These are phyloP conservation scores for Chromis chromis DNA, from an alignment of 2,797 vertebrate genomes.

Conservation along the genomic window DNA sequence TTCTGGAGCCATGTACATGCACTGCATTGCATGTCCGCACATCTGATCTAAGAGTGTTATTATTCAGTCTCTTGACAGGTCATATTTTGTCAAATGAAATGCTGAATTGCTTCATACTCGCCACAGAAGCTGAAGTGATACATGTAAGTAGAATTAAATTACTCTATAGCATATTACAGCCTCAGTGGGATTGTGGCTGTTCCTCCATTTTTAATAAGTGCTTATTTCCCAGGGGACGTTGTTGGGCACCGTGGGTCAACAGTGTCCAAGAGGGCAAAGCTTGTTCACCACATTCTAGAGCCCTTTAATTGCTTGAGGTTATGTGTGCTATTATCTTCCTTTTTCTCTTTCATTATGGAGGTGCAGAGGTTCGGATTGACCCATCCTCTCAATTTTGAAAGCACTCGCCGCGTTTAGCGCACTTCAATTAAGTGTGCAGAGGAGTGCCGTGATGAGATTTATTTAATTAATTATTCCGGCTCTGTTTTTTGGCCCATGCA, in stretches of 20 bases:
- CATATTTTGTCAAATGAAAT: slow-evolving; percentile 87
- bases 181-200: slow-evolving; percentile 82
- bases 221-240: slow-evolving; percentile 84
- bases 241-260: slow-evolving; percentile 85
- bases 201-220: slow-evolving; percentile 87
- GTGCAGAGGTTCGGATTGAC: slow-evolving; percentile 84
- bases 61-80: slow-evolving; percentile 85
- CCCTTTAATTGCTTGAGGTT: slow-evolving; percentile 86
- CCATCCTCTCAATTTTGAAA: slow-evolving; percentile 85
- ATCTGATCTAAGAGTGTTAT: slow-evolving; percentile 77
- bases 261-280: slow-evolving; percentile 86
- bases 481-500: slow-evolving; percentile 68
- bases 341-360: slow-evolving; percentile 86
- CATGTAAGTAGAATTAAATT: slow-evolving; percentile 87
- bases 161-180: slow-evolving; percentile 85
- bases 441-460: slow-evolving; percentile 80
- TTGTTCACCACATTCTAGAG: slow-evolving; percentile 86
- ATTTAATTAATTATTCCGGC: slow-evolving; percentile 82
- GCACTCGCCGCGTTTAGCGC: slow-evolving; percentile 77
- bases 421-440: slow-evolving; percentile 83
- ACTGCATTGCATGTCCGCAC: slow-evolving; percentile 68
- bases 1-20: slow-evolving; percentile 53
- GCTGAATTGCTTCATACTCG: slow-evolving; percentile 82
- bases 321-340: slow-evolving; percentile 86
- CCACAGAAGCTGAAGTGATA: slow-evolving; percentile 81